These are phyloP conservation scores for Catocala fraxini DNA, from an alignment of 2,888 invertebrate species.

Conservation along the genomic window DNA sequence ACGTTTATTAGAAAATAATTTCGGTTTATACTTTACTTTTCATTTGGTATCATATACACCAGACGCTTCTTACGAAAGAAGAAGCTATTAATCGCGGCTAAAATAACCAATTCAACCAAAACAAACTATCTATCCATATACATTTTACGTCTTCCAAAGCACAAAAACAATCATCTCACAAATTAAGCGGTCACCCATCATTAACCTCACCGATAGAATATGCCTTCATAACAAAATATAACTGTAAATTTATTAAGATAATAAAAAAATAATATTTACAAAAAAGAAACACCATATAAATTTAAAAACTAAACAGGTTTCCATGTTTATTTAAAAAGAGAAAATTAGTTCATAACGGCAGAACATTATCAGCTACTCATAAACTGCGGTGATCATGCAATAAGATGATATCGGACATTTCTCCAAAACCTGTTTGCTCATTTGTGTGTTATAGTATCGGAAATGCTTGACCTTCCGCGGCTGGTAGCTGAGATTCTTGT, in stretches of 20 bases:
- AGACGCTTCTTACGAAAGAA: no score
- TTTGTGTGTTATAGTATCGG: conserved; percentile 40
- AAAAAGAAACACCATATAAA: conserved; percentile 6
- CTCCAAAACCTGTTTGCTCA: conserved; percentile 35
- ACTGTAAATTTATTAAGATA: not conserved
- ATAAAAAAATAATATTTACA: not conserved
- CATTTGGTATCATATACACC: no score
- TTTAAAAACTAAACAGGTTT: conserved; percentile 35
- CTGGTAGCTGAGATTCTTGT: conserved; percentile 17
- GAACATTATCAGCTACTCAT: conserved; percentile 50
- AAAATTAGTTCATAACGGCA: conserved; percentile 46
- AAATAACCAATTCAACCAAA: no score
- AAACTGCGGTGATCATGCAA: conserved; percentile 39
- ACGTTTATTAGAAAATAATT: no score
- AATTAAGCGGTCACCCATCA: not conserved
- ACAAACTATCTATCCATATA: no score
- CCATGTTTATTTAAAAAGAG: conserved; percentile 26
- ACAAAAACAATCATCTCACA: not conserved
- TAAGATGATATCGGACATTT: conserved; percentile 36
- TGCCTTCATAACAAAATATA: not conserved
- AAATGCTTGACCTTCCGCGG: conserved; percentile 32
- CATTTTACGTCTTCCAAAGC: no score
- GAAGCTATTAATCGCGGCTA: no score
- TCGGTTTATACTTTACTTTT: no score
- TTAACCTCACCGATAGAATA: not conserved